Conservation (phyloP, 2,113 vertebrate genomes). For the Excalfactoria chinensis region DNA sequence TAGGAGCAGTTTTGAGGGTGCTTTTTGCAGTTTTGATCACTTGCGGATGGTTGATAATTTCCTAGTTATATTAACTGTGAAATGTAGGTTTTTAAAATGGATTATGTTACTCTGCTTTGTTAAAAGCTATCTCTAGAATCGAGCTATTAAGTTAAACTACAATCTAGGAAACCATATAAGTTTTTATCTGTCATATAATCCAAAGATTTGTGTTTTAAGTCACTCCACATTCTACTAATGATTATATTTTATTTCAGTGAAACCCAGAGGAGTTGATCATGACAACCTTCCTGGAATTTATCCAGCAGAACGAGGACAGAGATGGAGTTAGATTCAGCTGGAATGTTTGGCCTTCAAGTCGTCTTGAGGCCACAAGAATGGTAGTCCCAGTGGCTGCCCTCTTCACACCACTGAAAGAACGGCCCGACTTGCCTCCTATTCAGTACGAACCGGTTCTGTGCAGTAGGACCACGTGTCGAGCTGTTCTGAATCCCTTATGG, state of each 20-base stretch:
- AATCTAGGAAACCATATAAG: neutral
- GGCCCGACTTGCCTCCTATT: conserved; percentile 94
- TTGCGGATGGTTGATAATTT: neutral
- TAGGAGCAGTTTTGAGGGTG: neutral
- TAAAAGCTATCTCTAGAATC: neutral
- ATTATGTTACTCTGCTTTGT: neutral
- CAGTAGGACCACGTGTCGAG: conserved; percentile 94
- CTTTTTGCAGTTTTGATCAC: neutral
- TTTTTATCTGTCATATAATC: neutral
- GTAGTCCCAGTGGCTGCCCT: conserved; percentile 93
- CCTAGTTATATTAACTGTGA: neutral
- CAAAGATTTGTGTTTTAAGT: neutral
- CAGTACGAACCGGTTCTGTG: conserved; percentile 97
- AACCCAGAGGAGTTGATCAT: conserved; percentile 77
- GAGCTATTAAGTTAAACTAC: neutral
- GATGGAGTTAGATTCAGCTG: conserved; percentile 98
- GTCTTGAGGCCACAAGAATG: conserved; percentile 96
- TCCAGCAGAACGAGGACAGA: conserved; percentile 96
- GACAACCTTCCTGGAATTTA: conserved; percentile 97
- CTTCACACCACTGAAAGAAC: conserved; percentile 91
- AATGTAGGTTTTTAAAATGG: neutral
- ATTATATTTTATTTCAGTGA: conserved; percentile 48
- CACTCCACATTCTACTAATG: too few relatives aligned
- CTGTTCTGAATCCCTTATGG: conserved; percentile 97
- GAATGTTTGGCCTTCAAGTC: conserved; percentile 99